phyloP scores from a whole-genome alignment of 2,797 vertebrate genomes.

The Muscicapa comitata region DNA sequence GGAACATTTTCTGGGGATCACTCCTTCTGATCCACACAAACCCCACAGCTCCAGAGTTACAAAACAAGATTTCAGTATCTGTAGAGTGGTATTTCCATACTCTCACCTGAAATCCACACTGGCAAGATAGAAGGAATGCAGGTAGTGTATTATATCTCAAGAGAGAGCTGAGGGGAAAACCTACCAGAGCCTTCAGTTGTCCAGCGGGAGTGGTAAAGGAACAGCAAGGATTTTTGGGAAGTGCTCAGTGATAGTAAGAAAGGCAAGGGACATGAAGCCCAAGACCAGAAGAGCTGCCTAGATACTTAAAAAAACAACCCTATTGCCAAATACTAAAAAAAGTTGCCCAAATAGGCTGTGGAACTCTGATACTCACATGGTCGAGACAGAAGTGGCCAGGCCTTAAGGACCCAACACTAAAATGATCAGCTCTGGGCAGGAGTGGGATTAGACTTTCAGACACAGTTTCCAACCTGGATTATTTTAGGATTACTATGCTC shows the following conservation, averaged over 20 bases:
- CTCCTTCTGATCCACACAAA: background rate
- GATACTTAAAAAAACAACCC: rapidly evolving
- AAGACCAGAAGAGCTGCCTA: background rate
- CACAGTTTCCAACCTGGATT: rapidly evolving
- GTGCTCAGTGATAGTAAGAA: rapidly evolving
- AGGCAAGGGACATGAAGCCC: rapidly evolving
- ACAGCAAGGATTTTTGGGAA: background rate
- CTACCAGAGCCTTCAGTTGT: background rate
- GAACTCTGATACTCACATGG: rapidly evolving
- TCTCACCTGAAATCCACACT: rapidly evolving
- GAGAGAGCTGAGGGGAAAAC: background rate
- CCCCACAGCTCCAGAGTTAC: background rate
- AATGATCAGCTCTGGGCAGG: background rate
- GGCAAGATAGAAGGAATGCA: rapidly evolving
- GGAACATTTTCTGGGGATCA: background rate
- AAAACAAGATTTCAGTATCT: background rate
- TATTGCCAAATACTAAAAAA: background rate
- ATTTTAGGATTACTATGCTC: background rate
- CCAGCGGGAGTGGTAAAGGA: background rate
- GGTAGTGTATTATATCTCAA: rapidly evolving
- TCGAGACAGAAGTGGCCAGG: background rate
- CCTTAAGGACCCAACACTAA: background rate
- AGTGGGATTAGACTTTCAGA: background rate
- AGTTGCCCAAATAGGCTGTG: background rate
- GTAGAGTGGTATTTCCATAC: rapidly evolving